Evolutionary conservation across 1,140 invertebrate species (phyloP), one percentile per base, ranked within the genome.

Genomic region (Penaeus indicus): DNA sequence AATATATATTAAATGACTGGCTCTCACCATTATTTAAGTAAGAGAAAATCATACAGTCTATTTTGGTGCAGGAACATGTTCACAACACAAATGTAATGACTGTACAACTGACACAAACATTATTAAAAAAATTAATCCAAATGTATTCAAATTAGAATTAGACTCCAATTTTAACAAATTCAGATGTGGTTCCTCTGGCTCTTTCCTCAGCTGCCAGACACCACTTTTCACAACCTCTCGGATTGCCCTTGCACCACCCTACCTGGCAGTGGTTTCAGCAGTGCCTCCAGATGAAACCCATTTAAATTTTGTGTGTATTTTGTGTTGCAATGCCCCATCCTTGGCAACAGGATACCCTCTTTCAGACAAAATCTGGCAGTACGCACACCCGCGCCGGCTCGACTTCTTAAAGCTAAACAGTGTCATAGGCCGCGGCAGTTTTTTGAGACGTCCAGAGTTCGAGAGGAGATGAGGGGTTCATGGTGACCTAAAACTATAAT

Each of bases 351-450:
- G 64, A 84, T 62, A 32, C 60, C 61, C 38, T 27, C 42, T 60
- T 64, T 86, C 82, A 32, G 84, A 61, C 69, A 27, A 19, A 84
- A 63, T 88, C 81, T 78, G 86, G 77, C 54, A 85, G 69, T 72
- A 85, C 85, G 78, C 85, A 88, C 87, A 88, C 87, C 87, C 87
- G 84, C 63, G 87, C 87, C 72, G 82, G 82, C 84, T 61, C 60
- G 82, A 88, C 87, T 88, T 88, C 87, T 88, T 88, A 88, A 88
- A 88, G 87, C 87, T 88, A 88, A 84, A 84, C 79, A 88, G 87
- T 88, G 87, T 88, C 81, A 88, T 88, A 88, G 87, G 87, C 87
- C 87, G 87, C 87, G 87, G 87, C 87, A 88, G 87, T 88, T 84
- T 86, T 88, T 84, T 88, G 87, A 88, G 87, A 88, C 82, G 81